Evolutionary conservation across 2,113 vertebrate species (phyloP), one percentile per base, ranked within the genome.

Genomic region (Spea multiplicata): DNA sequence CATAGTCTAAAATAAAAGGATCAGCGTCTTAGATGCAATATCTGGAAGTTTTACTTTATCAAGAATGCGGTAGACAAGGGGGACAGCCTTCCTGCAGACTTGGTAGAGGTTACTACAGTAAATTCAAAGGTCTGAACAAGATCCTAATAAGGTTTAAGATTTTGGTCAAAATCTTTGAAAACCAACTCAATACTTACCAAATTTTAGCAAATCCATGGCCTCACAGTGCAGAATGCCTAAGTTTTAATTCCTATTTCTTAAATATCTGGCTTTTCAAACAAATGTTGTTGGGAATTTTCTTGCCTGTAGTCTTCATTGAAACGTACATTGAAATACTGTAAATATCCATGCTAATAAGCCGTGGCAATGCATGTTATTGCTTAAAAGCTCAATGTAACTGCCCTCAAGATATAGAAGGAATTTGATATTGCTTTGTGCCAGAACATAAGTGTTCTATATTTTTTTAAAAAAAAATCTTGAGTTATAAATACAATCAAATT

Each of bases 401-500:
- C 30, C 52, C 55, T 80, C 46, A 64, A 68, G 65, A 49, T 44
- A 68, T 5, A 59, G 5, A 17, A 12, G n/a, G 9, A 49, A 67
- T 61, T 47, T 73, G 17, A 73, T 73, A 80, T 80, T 74, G 55
- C 65, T 80, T 74, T 62, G 46, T 74, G 65, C 52, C 47, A 16
- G 4, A 16, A n/a, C 44, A 47, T 52, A 68, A 50, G 16, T 66
- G 73, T 80, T 73, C 52, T 59, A 50, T 66, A 17, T 74, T 75
- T 68, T 17, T 14, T 13, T 44, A 47, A 52, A 77, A 78, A 80
- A 67, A 67, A 68, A 72, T 67, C 50, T 47, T 67, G 71, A 74
- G 52, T 48, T 80, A 80, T 68, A 80, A 80, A 80, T 74, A 80
- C 64, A 74, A 74, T 80, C 64, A 74, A 74, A 74, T 74, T 12